Evolutionary conservation across 2,888 invertebrate species (phyloP), one percentile per base, ranked within the genome.

Genomic region (Mechanitis mazaeus): DNA sequence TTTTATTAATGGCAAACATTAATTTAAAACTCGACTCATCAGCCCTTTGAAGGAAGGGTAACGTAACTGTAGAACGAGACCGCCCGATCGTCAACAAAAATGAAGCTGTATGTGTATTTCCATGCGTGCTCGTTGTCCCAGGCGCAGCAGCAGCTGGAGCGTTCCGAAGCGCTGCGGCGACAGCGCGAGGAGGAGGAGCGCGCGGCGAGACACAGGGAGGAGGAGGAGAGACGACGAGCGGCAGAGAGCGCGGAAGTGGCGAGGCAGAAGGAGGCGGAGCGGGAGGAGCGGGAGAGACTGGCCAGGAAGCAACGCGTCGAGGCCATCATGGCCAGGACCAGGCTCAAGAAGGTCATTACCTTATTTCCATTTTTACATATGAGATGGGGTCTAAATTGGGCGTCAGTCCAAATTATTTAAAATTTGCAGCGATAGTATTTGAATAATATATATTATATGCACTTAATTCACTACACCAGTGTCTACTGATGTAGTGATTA

Each of bases 291-390:
- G 77, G 98, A 98, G 80, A 91, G 98, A 63, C 93, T 95, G 74
- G 95, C 94, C 64, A 91, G 98, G 75, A 95, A 97, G 74, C 97
- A 96, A 84, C 92, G 97, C 63, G 97, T 97, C 33, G 97, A 97
- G 84, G 96, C 96, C 61, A 97, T 97, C 75, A 97, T 97, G 97
- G 93, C 94, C 59, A 91, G 97, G 75, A 97, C 97, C n/a, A 91
- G 97, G 69, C 81, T 87, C 45, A 81, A 84, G 78, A 90, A 90
- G 86, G 87, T 86, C 11, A 1, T 56, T 31, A 58, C 55, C 42
- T 20, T 20, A 20, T 20, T 20, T 20, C 20, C 20, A 20, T 20
- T 20, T 20, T 20, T 20, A 20, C 20, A 20, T 20, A 20, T 20
- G 20, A 20, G 20, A 20, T 20, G 20, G 1, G 20, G 0, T 20